Percentiles rank a stretch among this genome's conserved stretches.
Evolutionary conservation across 1,140 invertebrate genomes (phyloP).

Genomic region (Nasonia longicornis): DNA sequence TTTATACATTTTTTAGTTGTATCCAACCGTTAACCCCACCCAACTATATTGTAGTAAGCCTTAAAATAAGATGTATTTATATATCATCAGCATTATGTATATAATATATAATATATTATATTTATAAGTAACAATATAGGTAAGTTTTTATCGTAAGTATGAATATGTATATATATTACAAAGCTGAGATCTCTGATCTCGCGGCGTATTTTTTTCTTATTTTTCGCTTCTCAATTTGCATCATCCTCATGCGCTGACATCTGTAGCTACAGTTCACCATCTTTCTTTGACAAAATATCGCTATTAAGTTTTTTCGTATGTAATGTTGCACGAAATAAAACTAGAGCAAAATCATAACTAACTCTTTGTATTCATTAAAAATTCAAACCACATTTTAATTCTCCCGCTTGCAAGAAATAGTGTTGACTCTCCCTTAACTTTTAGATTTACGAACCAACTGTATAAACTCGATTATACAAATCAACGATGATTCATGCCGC

Average conservation of each 20-base stretch:
- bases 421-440: not conserved
- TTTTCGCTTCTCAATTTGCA: constrained; percentile 13
- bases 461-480: constrained; percentile 14
- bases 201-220: constrained; percentile 28
- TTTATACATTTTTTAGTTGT: constrained; percentile 56
- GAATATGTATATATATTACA: constrained; percentile 50
- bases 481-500: not conserved
- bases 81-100: constrained; percentile 56
- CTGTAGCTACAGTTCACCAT: not conserved
- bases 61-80: constrained; percentile 58
- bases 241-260: not conserved
- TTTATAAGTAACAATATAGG: constrained; percentile 56
- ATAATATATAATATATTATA: constrained; percentile 51
- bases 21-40: constrained; percentile 55
- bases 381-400: not conserved
- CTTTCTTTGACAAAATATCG: not conserved
- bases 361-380: not conserved
- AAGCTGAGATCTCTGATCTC: constrained; percentile 50
- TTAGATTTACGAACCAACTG: not conserved
- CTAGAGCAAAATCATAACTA: constrained; percentile 18
- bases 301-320: constrained; percentile 20
- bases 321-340: not conserved
- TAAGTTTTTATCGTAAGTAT: constrained; percentile 53
- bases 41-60: constrained; percentile 57
- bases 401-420: not conserved